Conservation (phyloP, 2,113 vertebrate species). For the Addax nasomaculatus region DNA sequence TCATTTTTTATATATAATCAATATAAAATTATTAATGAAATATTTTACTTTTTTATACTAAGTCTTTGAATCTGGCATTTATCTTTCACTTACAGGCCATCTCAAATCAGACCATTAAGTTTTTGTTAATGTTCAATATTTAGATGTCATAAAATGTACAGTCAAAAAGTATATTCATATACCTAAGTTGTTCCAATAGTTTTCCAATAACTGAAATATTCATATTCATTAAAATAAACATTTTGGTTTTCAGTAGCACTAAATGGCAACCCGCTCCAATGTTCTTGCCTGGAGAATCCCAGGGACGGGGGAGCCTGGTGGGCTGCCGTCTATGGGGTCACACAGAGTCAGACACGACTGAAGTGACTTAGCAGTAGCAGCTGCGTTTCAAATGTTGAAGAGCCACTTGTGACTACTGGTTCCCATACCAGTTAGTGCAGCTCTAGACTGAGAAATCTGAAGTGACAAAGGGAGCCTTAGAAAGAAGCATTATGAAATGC, state of each 20-base stretch:
- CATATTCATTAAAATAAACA: neutral
- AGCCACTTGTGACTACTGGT: neutral
- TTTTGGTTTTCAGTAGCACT: neutral
- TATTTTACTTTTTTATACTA: neutral
- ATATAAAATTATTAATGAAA: neutral
- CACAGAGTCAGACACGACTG: no score
- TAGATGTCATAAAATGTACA: neutral
- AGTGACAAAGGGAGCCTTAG: neutral
- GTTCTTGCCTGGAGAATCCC: no score
- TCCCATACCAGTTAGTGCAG: neutral
- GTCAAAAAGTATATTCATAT: neutral
- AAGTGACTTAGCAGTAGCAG: no score
- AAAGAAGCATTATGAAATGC: neutral
- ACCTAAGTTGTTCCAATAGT: neutral
- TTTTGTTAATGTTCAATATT: neutral
- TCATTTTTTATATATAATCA: neutral
- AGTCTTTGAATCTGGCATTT: neutral
- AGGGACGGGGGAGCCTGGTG: no score
- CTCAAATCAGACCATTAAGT: neutral
- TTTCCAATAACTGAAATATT: neutral
- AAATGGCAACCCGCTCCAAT: no score
- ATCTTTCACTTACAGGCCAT: neutral
- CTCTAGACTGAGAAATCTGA: neutral
- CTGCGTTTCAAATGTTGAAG: neutral
- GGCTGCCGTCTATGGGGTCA: no score